Evolutionary conservation across 1,140 invertebrate genomes (phyloP), one percentile per base, ranked within the genome.

Genomic region (Rhagoletis pomonella): DNA sequence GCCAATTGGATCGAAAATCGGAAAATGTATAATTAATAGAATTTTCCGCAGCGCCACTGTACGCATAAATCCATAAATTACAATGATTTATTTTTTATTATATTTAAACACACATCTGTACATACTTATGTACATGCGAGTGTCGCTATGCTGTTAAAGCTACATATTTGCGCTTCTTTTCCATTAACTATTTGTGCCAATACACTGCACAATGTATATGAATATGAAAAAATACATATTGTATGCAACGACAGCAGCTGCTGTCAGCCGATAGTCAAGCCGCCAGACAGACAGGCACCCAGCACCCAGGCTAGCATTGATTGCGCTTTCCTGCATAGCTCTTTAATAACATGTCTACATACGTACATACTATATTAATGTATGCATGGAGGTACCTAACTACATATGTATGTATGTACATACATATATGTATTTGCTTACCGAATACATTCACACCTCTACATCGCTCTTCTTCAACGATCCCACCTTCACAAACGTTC

Each of bases 11-110:
- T 0, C 69, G 69, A n/a, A 55, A 81, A 81, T 58, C 73, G 73
- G 73, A n/a, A 81, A 81, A 58, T 81, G 73, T 81, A 81, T 81
- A 81, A 81, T 81, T 81, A 81, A 81, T 81, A 81, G 73, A 81
- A 81, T 81, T 81, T 81, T 81, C 47, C 73, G 42, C 50, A 9
- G 73, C 42, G 47, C n/a, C 73, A 47, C 73, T 55, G 39, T 81
- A 55, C 73, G 73, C 73, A 81, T 81, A 50, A 81, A 81, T 81
- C 73, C 73, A 81, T 81, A 81, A 81, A 81, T 81, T 81, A 81
- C 39, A 44, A 42, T 73, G 42, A 73, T 73, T 12, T 62, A 0
- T 62, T 17, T 12, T n/a, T n/a, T 17, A 17, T 62, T 62, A 12
- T n/a, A 62, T 62, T 14, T n/a, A 9, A 62, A 62, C 60, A 62